Evolutionary conservation across 2,113 vertebrate species (phyloP).

Genomic region (Nannobrachium achirus): DNA sequence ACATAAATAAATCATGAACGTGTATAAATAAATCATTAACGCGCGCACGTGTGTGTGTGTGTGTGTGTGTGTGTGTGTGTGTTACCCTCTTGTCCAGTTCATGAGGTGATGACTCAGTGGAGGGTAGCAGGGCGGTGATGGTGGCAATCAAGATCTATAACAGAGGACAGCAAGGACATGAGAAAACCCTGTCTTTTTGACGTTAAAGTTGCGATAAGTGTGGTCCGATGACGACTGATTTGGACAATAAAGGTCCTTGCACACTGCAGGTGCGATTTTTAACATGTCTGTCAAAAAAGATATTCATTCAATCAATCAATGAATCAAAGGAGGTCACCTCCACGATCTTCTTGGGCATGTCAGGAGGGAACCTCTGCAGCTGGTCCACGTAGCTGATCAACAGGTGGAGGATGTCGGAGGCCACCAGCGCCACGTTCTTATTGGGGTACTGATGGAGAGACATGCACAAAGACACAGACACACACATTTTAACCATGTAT

Average conservation of each 20-base stretch:
- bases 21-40: too few relatives aligned
- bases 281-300: too few relatives aligned
- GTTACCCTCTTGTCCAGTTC: constrained; percentile 96
- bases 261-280: too few relatives aligned
- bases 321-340: too few relatives aligned
- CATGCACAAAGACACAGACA: constrained; percentile 1
- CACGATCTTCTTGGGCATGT: constrained; percentile 95
- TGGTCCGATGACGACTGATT: too few relatives aligned
- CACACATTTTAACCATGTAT: too few relatives aligned
- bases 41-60: not conserved
- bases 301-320: too few relatives aligned
- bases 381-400: constrained; percentile 92
- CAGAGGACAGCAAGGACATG: constrained; percentile 19
- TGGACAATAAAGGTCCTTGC: too few relatives aligned
- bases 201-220: too few relatives aligned
- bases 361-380: constrained; percentile 90
- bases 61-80: constrained; percentile 5
- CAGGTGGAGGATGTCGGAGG: constrained; percentile 94
- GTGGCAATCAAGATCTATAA: constrained; percentile 94
- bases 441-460: constrained; percentile 88
- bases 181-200: too few relatives aligned
- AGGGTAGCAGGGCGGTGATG: constrained; percentile 92
- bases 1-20: too few relatives aligned
- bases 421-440: constrained; percentile 95
- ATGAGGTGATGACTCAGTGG: constrained; percentile 94